A percentile compares a stretch with the other conserved stretches of the same genome.
Evolutionary conservation across 2,113 vertebrate genomes (phyloP).

Genomic region (Lates calcarifer): DNA sequence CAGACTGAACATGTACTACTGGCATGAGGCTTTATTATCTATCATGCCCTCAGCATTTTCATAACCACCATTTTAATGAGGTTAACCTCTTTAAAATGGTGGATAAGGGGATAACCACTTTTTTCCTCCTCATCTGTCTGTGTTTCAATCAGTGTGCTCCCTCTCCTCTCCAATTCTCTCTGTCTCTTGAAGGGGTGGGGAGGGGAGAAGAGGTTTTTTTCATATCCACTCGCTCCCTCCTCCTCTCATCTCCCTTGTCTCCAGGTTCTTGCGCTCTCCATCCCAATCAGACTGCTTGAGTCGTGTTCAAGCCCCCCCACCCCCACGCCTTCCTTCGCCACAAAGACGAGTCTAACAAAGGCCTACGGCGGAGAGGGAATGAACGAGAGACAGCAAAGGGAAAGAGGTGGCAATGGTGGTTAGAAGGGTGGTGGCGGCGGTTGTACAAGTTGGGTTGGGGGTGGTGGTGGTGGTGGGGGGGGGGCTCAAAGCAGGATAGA

Average conservation of each 20-base stretch:
- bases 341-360: slow-evolving; percentile 73
- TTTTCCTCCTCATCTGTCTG: slow-evolving; percentile 31
- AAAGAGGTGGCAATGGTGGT: slow-evolving; percentile 42
- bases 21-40: slow-evolving; percentile 59
- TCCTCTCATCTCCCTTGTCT: slow-evolving; percentile 75
- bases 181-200: slow-evolving; percentile 32
- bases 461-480: background rate
- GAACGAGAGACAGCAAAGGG: slow-evolving; percentile 48
- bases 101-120: slow-evolving; percentile 55
- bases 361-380: slow-evolving; percentile 65
- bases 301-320: slow-evolving; percentile 66
- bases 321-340: slow-evolving; percentile 63
- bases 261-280: slow-evolving; percentile 69
- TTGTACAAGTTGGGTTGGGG: no score
- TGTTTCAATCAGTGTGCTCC: slow-evolving; percentile 37
- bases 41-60: slow-evolving; percentile 55
- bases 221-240: slow-evolving; percentile 50
- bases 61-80: slow-evolving; percentile 72
- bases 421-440: slow-evolving; percentile 12
- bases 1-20: slow-evolving; percentile 39
- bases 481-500: slow-evolving; percentile 33
- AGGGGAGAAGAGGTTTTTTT: slow-evolving; percentile 41
- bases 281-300: slow-evolving; percentile 69
- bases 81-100: slow-evolving; percentile 68
- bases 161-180: slow-evolving; percentile 31